Evolutionary conservation across 2,888 invertebrate species (phyloP).

Genomic region (Melieria picta): DNA sequence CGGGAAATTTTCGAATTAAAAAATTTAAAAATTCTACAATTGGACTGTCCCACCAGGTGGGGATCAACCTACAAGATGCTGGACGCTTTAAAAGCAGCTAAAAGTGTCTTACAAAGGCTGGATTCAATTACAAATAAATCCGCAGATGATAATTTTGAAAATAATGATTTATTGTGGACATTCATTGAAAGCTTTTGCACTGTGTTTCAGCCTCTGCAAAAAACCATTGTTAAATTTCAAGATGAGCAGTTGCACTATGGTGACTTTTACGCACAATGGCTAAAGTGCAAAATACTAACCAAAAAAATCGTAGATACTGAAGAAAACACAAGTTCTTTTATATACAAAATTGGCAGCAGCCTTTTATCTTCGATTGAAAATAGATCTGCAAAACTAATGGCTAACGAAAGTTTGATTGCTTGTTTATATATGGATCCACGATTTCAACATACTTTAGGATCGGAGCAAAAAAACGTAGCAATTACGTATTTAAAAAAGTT

Average conservation of each 20-base stretch:
- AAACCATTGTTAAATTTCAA: conserved; percentile 28
- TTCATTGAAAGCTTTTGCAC: conserved; percentile 20
- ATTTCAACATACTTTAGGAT: conserved; percentile 21
- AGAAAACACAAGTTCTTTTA: too few species aligned
- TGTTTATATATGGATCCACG: conserved; percentile 25
- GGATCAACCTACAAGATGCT: conserved; percentile 13
- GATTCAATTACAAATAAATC: conserved; percentile 22
- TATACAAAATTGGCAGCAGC: background rate
- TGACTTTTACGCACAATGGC: conserved; percentile 31
- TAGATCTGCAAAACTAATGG: conserved; percentile 1
- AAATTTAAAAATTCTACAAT: conserved; percentile 13
- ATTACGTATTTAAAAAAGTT: conserved; percentile 3
- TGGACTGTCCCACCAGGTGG: conserved; percentile 21
- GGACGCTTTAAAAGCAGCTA: background rate
- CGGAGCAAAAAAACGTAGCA: background rate
- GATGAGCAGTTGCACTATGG: conserved; percentile 20
- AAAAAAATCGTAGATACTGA: background rate
- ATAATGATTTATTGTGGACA: conserved; percentile 23
- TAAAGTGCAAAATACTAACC: conserved; percentile 23
- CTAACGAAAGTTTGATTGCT: conserved; percentile 11
- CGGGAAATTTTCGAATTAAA: conserved; percentile 15
- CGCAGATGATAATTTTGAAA: conserved; percentile 21
- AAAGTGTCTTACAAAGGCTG: conserved; percentile 10
- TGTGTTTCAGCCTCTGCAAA: conserved; percentile 23
- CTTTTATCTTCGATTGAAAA: conserved; percentile 3